Evolutionary conservation across 2,797 vertebrate species (phyloP).

Genomic region (Mastacembelus armatus): DNA sequence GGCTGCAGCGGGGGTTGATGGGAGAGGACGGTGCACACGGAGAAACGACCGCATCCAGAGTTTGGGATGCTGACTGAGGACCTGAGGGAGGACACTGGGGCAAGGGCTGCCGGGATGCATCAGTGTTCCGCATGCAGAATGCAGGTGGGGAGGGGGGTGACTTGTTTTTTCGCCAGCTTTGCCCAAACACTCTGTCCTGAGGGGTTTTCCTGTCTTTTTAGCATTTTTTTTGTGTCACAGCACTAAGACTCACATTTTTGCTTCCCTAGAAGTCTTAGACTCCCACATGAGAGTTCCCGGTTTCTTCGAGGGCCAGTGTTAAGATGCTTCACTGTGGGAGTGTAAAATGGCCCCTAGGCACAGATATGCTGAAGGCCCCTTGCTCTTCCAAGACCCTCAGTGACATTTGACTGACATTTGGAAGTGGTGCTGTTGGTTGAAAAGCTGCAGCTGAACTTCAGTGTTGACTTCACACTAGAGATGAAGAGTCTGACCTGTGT

Average conservation of each 20-base stretch:
- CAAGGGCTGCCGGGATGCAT: constrained; percentile 34
- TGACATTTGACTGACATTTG: too few species aligned
- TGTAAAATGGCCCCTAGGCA: background rate
- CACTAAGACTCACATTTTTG: too few species aligned
- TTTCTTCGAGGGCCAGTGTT: background rate
- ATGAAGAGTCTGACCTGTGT: too few species aligned
- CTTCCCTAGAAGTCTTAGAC: too few species aligned
- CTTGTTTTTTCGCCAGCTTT: background rate
- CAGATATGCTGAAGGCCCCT: background rate
- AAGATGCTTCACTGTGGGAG: background rate
- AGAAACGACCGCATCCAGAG: constrained; percentile 40
- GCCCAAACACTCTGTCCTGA: constrained; percentile 24
- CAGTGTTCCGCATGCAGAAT: constrained; percentile 47
- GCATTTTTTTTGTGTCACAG: too few species aligned
- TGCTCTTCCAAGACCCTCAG: too few species aligned
- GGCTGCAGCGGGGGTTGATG: constrained; percentile 33
- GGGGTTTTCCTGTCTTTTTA: background rate
- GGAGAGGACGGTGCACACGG: constrained; percentile 2
- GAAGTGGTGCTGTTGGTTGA: too few species aligned
- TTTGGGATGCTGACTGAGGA: constrained; percentile 54
- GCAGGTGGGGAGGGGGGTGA: constrained; percentile 12
- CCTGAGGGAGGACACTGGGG: constrained; percentile 14
- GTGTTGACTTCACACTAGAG: too few species aligned
- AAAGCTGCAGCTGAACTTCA: too few species aligned
- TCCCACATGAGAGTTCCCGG: too few species aligned